Conservation (phyloP, 1,140 invertebrate species). For the Trachymyrmex septentrionalis region DNA sequence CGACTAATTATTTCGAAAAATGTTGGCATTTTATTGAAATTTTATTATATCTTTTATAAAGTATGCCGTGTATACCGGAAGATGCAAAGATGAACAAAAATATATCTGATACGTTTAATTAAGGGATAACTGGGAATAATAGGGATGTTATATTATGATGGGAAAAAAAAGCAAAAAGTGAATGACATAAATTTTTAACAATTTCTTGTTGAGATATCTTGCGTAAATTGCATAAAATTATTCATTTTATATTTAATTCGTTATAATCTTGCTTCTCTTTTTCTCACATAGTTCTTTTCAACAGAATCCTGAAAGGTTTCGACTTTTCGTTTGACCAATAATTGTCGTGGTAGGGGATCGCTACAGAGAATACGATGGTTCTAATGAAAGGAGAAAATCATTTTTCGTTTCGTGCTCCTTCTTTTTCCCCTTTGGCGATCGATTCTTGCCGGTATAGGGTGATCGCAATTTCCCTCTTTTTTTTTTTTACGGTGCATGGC, state of each 20-base stretch:
- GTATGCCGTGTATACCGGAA: neutral
- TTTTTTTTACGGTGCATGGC: constrained; percentile 50
- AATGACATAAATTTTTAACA: constrained; percentile 5
- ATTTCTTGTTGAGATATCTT: neutral
- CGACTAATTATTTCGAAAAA: constrained; percentile 33
- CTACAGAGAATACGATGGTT: neutral
- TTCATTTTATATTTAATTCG: neutral
- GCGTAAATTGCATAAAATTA: neutral
- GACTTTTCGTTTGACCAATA: constrained; percentile 31
- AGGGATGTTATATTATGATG: neutral
- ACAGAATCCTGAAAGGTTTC: neutral
- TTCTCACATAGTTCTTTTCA: neutral
- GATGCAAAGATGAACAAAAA: neutral
- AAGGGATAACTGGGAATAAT: neutral
- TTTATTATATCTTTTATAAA: constrained; percentile 21
- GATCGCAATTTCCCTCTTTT: constrained; percentile 47
- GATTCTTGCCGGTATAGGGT: constrained; percentile 28
- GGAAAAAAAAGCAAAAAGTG: neutral
- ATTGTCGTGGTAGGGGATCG: neutral
- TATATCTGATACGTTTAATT: constrained; percentile 9
- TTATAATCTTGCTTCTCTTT: neutral
- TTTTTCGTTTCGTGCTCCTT: constrained; percentile 36
- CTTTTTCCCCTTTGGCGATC: constrained; percentile 15
- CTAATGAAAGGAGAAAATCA: constrained; percentile 49
- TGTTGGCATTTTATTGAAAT: neutral